Evolutionary conservation across 2,888 invertebrate genomes (phyloP).

Genomic region (Trachelus stipa): DNA sequence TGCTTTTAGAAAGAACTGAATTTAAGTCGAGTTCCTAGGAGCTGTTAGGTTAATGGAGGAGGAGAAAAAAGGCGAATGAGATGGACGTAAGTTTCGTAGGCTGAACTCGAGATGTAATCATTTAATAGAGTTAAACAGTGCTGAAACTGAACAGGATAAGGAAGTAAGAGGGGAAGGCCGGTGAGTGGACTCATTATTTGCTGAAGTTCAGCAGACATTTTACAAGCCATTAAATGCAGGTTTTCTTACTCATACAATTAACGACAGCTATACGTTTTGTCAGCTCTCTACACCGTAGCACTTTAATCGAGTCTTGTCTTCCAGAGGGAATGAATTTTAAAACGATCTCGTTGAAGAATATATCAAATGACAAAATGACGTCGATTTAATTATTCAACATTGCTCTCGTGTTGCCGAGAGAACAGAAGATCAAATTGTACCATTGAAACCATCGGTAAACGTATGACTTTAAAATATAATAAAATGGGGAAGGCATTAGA

Average conservation of each 20-base stretch:
- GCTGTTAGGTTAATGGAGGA: background rate
- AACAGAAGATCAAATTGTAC: background rate
- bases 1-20: background rate
- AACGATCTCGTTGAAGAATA: background rate
- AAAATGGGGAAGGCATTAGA: background rate
- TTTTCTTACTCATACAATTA: background rate
- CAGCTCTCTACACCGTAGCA: background rate
- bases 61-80: background rate
- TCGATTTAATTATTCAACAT: background rate
- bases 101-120: constrained; percentile 33
- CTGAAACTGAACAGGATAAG: constrained; percentile 23
- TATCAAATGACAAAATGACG: background rate
- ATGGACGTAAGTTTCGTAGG: background rate
- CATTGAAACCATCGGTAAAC: background rate
- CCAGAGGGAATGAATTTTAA: background rate
- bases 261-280: background rate
- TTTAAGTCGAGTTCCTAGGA: background rate
- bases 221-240: background rate
- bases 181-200: background rate
- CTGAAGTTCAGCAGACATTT: background rate
- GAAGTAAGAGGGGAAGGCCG: background rate
- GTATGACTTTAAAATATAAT: background rate
- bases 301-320: background rate
- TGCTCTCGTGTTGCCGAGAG: background rate
- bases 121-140: constrained; percentile 33